Base-by-base conservation (phyloP, 2,888 invertebrate species). In the Apotomis turbidana region DNA sequence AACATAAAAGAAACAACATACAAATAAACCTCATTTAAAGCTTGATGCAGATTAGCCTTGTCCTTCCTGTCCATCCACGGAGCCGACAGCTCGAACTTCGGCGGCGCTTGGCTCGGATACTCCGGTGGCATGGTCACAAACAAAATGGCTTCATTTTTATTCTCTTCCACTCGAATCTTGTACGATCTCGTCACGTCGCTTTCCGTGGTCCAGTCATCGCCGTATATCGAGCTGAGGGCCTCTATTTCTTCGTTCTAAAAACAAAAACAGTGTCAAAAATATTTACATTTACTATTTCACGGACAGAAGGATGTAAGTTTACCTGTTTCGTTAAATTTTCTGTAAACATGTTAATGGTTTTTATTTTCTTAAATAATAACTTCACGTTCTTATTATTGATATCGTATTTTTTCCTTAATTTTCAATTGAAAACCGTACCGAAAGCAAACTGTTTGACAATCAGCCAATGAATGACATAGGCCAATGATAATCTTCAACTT, bases 191-290 rank as follows among this genome's bases (percentile, higher is more conserved):
- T 89, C 27, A 87, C 88, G 68, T 92, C 94, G 80, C 94, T 94
- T 75, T 96, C 95, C 5, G 91, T 91, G 70, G 90, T 91, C 95
- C 95, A 97, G 77, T 97, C 95, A 36, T 95, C 90, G 3, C 94
- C 95, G 82, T 96, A 97, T 76, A 97, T 97, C 3, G 97, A 94
- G 75, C 93, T 90, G 15, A 97, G 87, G 0, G 95, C 96, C 88
- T 96, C 96, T 15, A 97, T 91, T 93, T 97, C 97, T 76, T 96
- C 96, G 5, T 87, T 87, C 95, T 95, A 74, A 41, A 75, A 12
- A 64, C 12, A 71, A 27, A 44, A 46, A 61, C 27, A 52, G 1
- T 6, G 41, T 49, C 15, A 59, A 9, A 62, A 46, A 15, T 46
- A 54, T 46, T 68, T 54, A 8, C 41, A 58, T 15, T 49, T 13